Conservation (phyloP, 2,888 invertebrate genomes). For the Cephonodes hylas region DNA sequence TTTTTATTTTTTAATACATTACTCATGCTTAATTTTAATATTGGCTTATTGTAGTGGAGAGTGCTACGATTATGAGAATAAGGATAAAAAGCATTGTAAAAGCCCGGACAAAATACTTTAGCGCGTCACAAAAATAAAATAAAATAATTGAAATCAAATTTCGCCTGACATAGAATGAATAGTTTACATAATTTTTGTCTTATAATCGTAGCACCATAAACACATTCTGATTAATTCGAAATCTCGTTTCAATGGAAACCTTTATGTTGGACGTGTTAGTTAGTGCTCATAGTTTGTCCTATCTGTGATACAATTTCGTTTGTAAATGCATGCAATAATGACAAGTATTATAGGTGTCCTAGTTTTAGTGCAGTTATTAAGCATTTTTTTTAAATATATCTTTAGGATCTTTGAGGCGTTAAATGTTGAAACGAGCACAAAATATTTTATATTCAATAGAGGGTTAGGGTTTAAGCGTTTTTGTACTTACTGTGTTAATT, state of each 20-base stretch:
- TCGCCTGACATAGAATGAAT: too few relatives aligned
- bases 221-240: neutral
- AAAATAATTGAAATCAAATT: too few relatives aligned
- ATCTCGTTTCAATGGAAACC: neutral
- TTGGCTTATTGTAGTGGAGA: neutral
- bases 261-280: constrained; percentile 19
- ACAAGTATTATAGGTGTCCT: constrained; percentile 49
- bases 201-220: neutral
- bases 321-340: constrained; percentile 66
- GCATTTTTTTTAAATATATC: neutral
- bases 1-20: constrained; percentile 24
- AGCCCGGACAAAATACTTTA: too few relatives aligned
- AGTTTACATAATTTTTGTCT: neutral
- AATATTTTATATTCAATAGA: neutral
- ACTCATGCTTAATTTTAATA: neutral
- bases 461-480: neutral
- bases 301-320: constrained; percentile 76
- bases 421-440: neutral
- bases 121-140: too few relatives aligned
- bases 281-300: constrained; percentile 56
- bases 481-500: neutral
- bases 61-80: neutral
- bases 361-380: constrained; percentile 15
- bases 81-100: too few relatives aligned
- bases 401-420: constrained; percentile 12